These are phyloP conservation scores for Papilio dardanus DNA, from an alignment of 1,140 invertebrate genomes.

Conservation along the genomic window DNA sequence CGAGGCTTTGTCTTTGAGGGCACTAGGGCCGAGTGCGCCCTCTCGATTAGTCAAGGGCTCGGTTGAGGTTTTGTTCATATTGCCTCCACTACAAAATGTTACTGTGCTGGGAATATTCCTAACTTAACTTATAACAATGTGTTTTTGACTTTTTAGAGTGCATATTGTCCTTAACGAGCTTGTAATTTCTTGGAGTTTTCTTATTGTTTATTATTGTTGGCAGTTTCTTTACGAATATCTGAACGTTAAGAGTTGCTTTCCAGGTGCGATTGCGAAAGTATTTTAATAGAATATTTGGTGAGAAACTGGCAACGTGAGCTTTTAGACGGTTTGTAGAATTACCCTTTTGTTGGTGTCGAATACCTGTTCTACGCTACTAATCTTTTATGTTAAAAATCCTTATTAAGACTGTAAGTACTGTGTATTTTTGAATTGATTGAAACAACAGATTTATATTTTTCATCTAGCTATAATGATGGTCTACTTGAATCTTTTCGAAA, in stretches of 20 bases:
- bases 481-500: not conserved
- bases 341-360: not conserved
- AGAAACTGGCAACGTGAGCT: not conserved
- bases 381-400: not conserved
- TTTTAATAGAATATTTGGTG: not conserved
- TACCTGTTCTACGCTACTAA: not conserved
- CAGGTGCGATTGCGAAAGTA: slow-evolving; percentile 18
- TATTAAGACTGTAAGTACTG: not conserved
- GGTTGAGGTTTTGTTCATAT: slow-evolving; percentile 40
- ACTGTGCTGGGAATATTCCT: slow-evolving; percentile 51
- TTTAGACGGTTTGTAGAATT: not conserved
- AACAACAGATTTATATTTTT: too few species aligned
- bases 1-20: slow-evolving; percentile 63
- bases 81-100: slow-evolving; percentile 55
- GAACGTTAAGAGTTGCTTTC: not conserved
- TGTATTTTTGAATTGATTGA: not conserved
- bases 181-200: slow-evolving; percentile 27
- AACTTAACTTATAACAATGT: slow-evolving; percentile 47
- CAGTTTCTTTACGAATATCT: slow-evolving; percentile 7
- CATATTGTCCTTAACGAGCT: slow-evolving; percentile 36
- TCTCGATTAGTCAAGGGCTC: slow-evolving; percentile 58
- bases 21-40: slow-evolving; percentile 38
- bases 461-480: too few species aligned
- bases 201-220: slow-evolving; percentile 10
- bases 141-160: slow-evolving; percentile 46